Base-by-base conservation (phyloP, 2,797 vertebrate species). In the Pipistrellus kuhlii region DNA sequence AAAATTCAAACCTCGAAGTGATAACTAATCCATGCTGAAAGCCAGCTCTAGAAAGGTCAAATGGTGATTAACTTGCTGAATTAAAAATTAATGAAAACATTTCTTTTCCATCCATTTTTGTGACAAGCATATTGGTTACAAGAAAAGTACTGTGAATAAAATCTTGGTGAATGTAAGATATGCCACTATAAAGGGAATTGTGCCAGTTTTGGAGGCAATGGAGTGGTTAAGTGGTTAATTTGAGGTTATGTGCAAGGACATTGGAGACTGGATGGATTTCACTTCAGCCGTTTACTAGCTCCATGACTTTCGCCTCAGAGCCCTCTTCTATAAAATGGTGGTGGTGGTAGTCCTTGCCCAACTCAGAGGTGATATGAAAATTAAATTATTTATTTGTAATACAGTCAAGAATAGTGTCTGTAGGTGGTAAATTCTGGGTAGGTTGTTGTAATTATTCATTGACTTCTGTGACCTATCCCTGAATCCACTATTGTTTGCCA, bases 31-130 rank as follows among this genome's bases (percentile, higher is more conserved):
- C 25, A 57, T 35, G 27, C 84, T 55, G 10, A 89, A 88, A 81
- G 48, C 35, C 44, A 88, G 83, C 66, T 93, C 48, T 81, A 59
- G 38, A 88, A 69, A 71, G 11, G 18, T 18, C 38, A 91, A 91
- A 72, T 5, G 10, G 30, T 18, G 1, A 71, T 71, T 30, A 59
- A 66, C 5, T 77, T 77, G 51, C 18, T 17, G 7, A 71, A 82
- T 90, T 66, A 82, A 94, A 89, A 85, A 30, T 32, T 38, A 30
- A 20, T 55, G 23, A n/a, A 87, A 83, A 77, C 0, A 3, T 0
- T 4, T 46, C 48, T 57, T 62, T 72, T 64, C n/a, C 30, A 30
- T 55, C 20, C 59, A 72, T 69, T 71, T 71, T 72, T 64, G 21
- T 87, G 71, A 18, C 27, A 51, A 48, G 64, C 9, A 14, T 46